A percentile compares a stretch with the other conserved stretches of the same genome.
Evolutionary conservation across 1,140 invertebrate species (phyloP).

Genomic region (Octopus bimaculoides): DNA sequence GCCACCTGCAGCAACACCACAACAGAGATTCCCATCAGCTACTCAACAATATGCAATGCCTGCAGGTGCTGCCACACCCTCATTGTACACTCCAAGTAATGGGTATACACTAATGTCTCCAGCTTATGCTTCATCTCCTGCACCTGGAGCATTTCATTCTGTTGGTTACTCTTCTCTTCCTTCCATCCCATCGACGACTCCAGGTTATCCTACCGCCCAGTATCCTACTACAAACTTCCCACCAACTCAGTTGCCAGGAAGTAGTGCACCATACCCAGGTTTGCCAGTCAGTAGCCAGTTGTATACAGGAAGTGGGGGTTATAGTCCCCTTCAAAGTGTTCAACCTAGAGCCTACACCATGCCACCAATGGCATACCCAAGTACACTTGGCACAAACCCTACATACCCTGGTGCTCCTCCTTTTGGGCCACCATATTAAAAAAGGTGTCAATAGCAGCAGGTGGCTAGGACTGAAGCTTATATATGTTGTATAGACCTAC

Average conservation of each 20-base stretch:
- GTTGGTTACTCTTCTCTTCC: conserved; percentile 10
- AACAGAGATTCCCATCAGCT: conserved; percentile 3
- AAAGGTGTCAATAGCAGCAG: not conserved
- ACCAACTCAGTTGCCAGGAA: conserved; percentile 6
- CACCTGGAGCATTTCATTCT: conserved; percentile 4
- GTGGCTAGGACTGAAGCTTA: conserved; percentile 8
- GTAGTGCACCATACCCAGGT: not conserved
- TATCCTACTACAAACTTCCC: not conserved
- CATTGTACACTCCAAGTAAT: conserved; percentile 7
- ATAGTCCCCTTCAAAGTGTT: conserved; percentile 6
- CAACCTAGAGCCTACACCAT: not conserved
- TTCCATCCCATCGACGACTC: conserved; percentile 12
- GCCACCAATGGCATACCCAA: conserved; percentile 11
- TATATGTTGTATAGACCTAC: conserved; percentile 16
- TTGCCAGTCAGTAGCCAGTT: conserved; percentile 11
- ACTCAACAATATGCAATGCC: conserved; percentile 12
- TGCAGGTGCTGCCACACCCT: not conserved
- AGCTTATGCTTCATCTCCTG: conserved; percentile 8
- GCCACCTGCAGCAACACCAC: conserved; percentile 5
- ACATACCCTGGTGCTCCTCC: not conserved
- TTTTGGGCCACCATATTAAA: conserved; percentile 14
- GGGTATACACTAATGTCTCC: conserved; percentile 8
- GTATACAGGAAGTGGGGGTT: conserved; percentile 11
- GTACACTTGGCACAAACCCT: not conserved
- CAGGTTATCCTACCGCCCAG: conserved; percentile 11